Conservation (phyloP, 2,113 vertebrate species). For the Heloderma charlesbogerti region DNA sequence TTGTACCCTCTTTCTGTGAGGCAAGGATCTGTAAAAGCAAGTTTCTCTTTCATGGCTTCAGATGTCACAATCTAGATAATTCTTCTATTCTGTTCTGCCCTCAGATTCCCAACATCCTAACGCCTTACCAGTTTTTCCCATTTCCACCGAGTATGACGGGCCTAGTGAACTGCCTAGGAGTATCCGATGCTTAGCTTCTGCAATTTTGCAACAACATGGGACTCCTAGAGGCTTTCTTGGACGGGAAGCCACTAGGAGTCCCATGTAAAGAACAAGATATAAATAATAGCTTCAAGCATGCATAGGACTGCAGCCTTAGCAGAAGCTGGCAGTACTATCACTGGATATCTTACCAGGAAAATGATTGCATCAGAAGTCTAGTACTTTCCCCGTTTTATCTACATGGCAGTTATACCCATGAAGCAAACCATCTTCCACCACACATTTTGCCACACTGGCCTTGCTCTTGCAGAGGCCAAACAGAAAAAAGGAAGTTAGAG, state of each 20-base stretch:
- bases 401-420: neutral
- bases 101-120: neutral
- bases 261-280: neutral
- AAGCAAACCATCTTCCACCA: neutral
- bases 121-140: neutral
- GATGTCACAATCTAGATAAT: too few species aligned
- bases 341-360: accelerated
- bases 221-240: too few species aligned
- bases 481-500: constrained; percentile 6
- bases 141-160: neutral
- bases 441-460: neutral
- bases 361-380: neutral
- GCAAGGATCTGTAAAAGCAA: neutral
- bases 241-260: neutral
- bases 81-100: neutral
- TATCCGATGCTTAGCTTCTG: too few species aligned
- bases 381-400: constrained; percentile 26
- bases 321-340: neutral
- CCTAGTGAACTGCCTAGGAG: neutral
- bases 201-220: too few species aligned
- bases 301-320: neutral
- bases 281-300: too few species aligned
- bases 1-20: neutral
- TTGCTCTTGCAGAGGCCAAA: neutral
- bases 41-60: too few species aligned